Conservation (phyloP, 2,113 vertebrate species). For the Microcebus murinus region DNA sequence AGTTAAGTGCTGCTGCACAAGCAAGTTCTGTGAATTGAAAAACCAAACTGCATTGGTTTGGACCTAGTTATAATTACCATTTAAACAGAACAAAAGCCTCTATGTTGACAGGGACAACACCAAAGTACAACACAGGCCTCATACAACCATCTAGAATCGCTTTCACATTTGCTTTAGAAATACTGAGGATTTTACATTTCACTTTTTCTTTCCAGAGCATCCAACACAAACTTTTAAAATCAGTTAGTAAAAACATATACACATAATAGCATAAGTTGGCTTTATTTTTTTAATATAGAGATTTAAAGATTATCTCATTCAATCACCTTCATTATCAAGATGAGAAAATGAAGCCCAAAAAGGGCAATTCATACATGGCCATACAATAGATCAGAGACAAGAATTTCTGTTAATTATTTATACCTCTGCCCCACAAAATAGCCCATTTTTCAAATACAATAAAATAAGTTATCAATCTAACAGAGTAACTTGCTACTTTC, state of each 20-base stretch:
- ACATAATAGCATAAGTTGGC: neutral
- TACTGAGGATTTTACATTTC: neutral
- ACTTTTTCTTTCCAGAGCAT: neutral
- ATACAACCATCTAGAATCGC: neutral
- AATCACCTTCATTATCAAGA: neutral
- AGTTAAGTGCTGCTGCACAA: constrained; percentile 61
- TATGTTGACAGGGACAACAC: neutral
- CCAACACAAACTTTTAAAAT: neutral
- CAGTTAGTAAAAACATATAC: neutral
- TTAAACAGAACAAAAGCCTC: constrained; percentile 7
- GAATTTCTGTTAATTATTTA: neutral
- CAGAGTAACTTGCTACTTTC: neutral
- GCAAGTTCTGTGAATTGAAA: constrained; percentile 71
- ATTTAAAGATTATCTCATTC: neutral
- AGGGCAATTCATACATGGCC: neutral
- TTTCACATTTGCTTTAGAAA: neutral
- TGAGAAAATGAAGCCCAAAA: neutral
- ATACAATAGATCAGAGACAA: neutral
- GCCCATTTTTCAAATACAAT: neutral
- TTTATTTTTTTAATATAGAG: neutral
- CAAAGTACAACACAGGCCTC: neutral
- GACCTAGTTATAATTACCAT: neutral
- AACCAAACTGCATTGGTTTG: constrained; percentile 48
- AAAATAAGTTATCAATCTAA: neutral
- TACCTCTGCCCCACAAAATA: neutral